These are phyloP conservation scores for Aviceda subcristata DNA, from an alignment of 2,113 vertebrate genomes.

Conservation along the genomic window DNA sequence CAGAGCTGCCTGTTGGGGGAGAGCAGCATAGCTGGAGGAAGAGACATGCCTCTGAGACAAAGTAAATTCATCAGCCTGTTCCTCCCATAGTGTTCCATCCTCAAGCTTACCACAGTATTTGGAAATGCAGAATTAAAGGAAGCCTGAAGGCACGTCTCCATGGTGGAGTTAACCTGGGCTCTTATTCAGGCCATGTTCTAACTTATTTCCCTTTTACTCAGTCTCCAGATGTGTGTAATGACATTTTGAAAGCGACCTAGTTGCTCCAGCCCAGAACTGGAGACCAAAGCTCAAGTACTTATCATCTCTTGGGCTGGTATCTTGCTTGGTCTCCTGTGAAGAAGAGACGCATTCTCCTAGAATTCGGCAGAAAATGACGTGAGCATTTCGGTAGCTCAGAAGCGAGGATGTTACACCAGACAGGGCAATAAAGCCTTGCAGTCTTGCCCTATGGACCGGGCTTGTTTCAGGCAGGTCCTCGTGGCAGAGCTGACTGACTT, in stretches of 20 bases:
- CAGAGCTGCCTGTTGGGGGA: neutral
- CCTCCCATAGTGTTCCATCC: neutral
- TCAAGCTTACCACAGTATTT: neutral
- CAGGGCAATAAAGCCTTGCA: neutral
- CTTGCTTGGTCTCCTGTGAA: neutral
- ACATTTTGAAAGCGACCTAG: neutral
- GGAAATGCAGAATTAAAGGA: neutral
- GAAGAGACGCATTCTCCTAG: fast-evolving
- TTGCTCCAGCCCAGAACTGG: neutral
- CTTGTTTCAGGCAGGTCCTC: neutral
- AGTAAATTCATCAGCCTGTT: neutral
- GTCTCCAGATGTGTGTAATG: neutral
- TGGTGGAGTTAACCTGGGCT: neutral
- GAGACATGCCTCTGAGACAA: neutral
- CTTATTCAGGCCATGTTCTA: neutral
- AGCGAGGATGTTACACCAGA: neutral
- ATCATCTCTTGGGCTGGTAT: neutral
- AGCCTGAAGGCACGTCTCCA: neutral
- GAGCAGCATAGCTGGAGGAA: neutral
- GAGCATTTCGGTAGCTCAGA: neutral
- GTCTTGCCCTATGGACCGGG: neutral
- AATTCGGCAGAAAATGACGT: neutral
- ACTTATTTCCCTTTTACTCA: neutral
- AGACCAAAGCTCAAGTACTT: neutral
- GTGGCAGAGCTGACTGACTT: neutral